Evolutionary conservation across 2,113 vertebrate genomes (phyloP), one percentile per base, ranked within the genome.

Genomic region (Motacilla alba): DNA sequence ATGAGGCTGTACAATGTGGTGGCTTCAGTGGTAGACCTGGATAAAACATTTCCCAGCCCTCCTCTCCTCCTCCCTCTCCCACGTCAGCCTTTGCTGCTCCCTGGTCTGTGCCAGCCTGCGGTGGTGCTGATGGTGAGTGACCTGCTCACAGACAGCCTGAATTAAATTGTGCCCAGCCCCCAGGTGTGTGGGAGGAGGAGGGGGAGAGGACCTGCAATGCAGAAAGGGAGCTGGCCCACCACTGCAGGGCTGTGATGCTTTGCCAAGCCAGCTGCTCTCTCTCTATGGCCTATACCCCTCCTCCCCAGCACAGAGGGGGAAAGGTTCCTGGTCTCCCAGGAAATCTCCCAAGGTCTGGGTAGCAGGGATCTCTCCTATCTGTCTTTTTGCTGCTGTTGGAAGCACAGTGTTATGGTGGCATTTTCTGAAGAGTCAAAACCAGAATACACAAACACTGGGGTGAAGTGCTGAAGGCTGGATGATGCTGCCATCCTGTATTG

Each of bases 281-380:
- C 8, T 24, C 2, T 1, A 2, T 0, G 2, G 28, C 3, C 1
- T 30, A 19, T 28, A 24, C 7, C 13, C n/a, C 22, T 76, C 56
- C 72, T 88, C 21, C 31, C 26, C 47, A 39, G 66, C 21, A 11
- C 1, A 7, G 35, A 59, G 28, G 1, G 7, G 1, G 1, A 21
- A 49, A 41, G 17, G 28, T 30, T 81, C 28, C 37, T 89, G 64
- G 15, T 37, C 19, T 84, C 7, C 13, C 41, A 62, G 46, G n/a
- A 41, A 10, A 6, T 41, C 63, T 91, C 1, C 72, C 35, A 74
- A 62, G 37, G 31, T 33, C 72, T 83, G 43, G 13, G 16, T 43
- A 39, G 47, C 50, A 64, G 19, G 4, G 13, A 33, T 83, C 35
- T 55, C 47, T 70, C 6, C 44, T 47, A 4, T 21, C 47, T 3